Conservation (phyloP, 2,113 vertebrate genomes). For the Hydrochoerus hydrochaeris region DNA sequence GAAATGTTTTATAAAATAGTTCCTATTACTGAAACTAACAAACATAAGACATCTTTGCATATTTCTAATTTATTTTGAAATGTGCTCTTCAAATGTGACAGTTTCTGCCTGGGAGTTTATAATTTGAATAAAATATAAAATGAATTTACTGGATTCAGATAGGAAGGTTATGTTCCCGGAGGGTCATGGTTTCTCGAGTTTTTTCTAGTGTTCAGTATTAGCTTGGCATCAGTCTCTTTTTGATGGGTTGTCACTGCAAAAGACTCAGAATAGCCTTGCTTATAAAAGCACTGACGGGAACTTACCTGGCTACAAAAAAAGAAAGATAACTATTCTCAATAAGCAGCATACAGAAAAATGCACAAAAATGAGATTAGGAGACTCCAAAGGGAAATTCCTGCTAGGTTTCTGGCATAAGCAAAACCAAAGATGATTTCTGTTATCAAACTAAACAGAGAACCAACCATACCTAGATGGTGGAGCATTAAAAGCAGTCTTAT, state of each 20-base stretch:
- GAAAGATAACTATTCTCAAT: conserved; percentile 56
- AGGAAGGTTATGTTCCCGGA: conserved; percentile 18
- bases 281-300: conserved; percentile 59
- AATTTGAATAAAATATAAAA: conserved; percentile 60
- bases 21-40: conserved; percentile 23
- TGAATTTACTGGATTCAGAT: conserved; percentile 50
- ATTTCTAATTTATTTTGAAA: conserved; percentile 49
- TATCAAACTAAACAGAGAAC: conserved; percentile 51
- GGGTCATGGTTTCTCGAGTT: background rate
- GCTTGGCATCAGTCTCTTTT: background rate
- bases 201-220: background rate
- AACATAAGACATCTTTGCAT: background rate
- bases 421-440: conserved; percentile 53
- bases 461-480: background rate
- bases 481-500: background rate
- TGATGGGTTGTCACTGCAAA: conserved; percentile 24
- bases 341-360: conserved; percentile 24
- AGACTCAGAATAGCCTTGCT: conserved; percentile 16
- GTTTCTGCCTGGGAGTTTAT: conserved; percentile 12
- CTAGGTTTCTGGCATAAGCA: conserved; percentile 9
- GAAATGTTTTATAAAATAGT: conserved; percentile 20
- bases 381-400: conserved; percentile 37
- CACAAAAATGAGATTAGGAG: conserved; percentile 43
- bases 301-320: conserved; percentile 50
- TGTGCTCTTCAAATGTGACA: conserved; percentile 22